These are phyloP conservation scores for Dromas ardeola DNA, from an alignment of 2,113 vertebrate species.

Conservation along the genomic window DNA sequence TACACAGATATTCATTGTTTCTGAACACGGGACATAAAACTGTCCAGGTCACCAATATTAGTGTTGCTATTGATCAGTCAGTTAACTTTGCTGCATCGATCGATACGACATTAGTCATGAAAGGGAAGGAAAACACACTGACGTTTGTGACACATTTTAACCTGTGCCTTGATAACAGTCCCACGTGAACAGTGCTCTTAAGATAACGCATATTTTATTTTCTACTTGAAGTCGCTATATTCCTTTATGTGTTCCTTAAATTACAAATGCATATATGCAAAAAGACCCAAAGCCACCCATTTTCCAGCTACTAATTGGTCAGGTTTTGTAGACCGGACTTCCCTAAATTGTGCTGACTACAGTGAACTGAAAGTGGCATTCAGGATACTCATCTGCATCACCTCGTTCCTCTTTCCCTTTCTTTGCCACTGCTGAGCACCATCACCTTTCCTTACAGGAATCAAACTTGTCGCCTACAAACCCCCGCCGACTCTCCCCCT, in stretches of 20 bases:
- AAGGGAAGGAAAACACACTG: neutral
- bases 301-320: neutral
- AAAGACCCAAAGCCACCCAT: neutral
- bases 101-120: neutral
- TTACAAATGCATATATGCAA: neutral
- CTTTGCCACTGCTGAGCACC: neutral
- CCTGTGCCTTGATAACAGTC: neutral
- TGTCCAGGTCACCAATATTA: neutral
- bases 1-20: neutral
- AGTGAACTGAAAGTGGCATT: neutral
- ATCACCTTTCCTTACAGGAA: neutral
- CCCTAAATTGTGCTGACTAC: neutral
- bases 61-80: neutral
- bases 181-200: neutral
- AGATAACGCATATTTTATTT: neutral
- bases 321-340: neutral
- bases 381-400: neutral
- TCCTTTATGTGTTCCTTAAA: neutral
- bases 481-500: neutral
- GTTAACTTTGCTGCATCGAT: neutral
- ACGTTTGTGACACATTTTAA: neutral
- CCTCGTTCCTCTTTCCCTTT: neutral
- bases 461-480: neutral
- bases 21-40: neutral
- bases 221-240: neutral